Base-by-base conservation (phyloP, 2,113 vertebrate species). In the Baryphthengus martii region DNA sequence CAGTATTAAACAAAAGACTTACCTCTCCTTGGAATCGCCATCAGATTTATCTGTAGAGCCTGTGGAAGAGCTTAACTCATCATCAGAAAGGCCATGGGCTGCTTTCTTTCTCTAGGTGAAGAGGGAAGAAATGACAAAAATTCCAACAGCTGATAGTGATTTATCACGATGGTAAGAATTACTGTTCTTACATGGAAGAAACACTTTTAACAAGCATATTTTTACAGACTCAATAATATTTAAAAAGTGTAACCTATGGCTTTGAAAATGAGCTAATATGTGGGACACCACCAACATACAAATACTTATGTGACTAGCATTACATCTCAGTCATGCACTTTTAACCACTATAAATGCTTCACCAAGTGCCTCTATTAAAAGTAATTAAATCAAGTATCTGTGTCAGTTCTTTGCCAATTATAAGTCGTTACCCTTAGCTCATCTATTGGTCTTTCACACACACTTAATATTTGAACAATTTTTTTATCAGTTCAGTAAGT, bases 31-130 rank as follows among this genome's bases (percentile, higher is more conserved):
- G 89, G 96, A 97, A 91, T 99, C 99, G 37, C 98, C 98, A 90
- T 99, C 99, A 61, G 98, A 99, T 55, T 98, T 99, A 53, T 99
- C 99, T 26, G 98, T 99, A 77, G 99, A 99, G 96, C 99, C 99
- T 90, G 99, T 98, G 74, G 99, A 99, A 73, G 99, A 99, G 95
- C 98, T 99, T 83, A 98, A 97, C 56, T 99, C 99, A 40, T 99
- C 98, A 74, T 99, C 99, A 61, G 98, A 99, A 23, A 95, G 96
- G 86, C 88, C 97, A 82, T 78, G 94, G 29, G 49, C 72, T 76
- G 66, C 76, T 73, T 31, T 97, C 79, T 84, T 97, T 93, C 93
- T 94, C 98, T 98, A 93, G 61, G 45, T 7, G n/a, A 78, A 39
- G 88, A 89, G 70, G 65, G 47, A 92, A 80, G 52, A 92, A 90